phyloP scores from a whole-genome alignment of 2,113 vertebrate genomes.

The Bombycilla garrulus region DNA sequence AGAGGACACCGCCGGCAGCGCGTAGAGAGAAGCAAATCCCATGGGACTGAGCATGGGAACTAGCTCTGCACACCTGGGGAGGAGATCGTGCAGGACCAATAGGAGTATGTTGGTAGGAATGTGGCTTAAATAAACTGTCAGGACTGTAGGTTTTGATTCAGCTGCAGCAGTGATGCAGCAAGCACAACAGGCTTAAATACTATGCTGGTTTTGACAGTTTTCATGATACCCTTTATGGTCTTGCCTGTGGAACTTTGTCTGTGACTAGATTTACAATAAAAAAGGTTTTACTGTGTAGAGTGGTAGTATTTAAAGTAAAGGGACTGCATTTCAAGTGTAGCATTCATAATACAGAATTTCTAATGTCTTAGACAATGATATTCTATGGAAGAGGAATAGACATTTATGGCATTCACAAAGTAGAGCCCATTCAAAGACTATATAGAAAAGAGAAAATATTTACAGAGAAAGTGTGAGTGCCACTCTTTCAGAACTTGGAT shows the following conservation, averaged over 20 bases:
- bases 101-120: not conserved
- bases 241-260: not conserved
- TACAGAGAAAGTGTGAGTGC: not conserved
- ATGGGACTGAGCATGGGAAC: fast-evolving
- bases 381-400: not conserved
- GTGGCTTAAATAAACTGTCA: not conserved
- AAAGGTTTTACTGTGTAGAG: not conserved
- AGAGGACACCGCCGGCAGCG: not conserved
- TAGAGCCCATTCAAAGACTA: not conserved
- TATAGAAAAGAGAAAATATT: not conserved
- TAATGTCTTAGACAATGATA: not conserved
- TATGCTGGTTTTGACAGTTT: not conserved
- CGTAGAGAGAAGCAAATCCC: fast-evolving
- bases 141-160: not conserved
- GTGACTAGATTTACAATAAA: not conserved
- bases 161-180: not conserved
- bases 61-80: not conserved
- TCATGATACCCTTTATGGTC: not conserved
- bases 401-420: not conserved
- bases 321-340: not conserved
- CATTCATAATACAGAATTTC: not conserved
- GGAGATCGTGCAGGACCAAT: not conserved
- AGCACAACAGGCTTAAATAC: not conserved
- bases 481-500: not conserved
- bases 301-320: not conserved